Evolutionary conservation across 2,888 invertebrate genomes (phyloP), one percentile per base, ranked within the genome.

Genomic region (Melolontha melolontha): DNA sequence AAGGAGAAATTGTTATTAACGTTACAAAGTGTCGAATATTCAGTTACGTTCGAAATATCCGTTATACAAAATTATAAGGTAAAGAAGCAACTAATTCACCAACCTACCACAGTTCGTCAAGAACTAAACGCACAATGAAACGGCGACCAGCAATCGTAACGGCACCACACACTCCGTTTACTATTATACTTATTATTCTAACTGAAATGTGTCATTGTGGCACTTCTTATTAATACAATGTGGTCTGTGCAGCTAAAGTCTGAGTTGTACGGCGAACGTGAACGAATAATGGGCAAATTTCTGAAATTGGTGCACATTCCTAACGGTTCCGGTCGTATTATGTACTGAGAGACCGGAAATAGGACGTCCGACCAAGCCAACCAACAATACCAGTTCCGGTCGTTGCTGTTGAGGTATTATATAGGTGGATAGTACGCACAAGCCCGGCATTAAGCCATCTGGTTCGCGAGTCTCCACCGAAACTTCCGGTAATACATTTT

Each of bases 341-440:
- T 77, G 70, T 69, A 67, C 69, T 66, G 68, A 42, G 27, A 69
- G 69, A 75, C 79, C 81, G 81, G 81, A 81, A 78, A 80, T 80
- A 80, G 79, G 78, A 81, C 79, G 79, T 81, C 81, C 81, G 85
- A 86, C 77, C 77, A 74, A 74, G 75, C 82, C 71, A 71, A 66
- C 66, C 66, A 72, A 73, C 72, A 73, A 73, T 73, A 55, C 68
- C 57, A 64, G 71, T 73, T 71, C 73, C 70, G 72, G 71, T 51
- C 68, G 11, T 44, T 22, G 50, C 44, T 34, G 51, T 12, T 27
- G 47, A 27, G 47, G 29, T 59, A 59, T 59, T 59, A 44, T 59
- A 44, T 44, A 59, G 44, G 59, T 44, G 17, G 11, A 59, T 40
- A 12, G 39, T 54, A 40, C 17, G 44, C 40, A 17, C 27, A 44